phyloP scores from a whole-genome alignment of 1,140 invertebrate genomes.

The Aphaenogaster floridana region DNA sequence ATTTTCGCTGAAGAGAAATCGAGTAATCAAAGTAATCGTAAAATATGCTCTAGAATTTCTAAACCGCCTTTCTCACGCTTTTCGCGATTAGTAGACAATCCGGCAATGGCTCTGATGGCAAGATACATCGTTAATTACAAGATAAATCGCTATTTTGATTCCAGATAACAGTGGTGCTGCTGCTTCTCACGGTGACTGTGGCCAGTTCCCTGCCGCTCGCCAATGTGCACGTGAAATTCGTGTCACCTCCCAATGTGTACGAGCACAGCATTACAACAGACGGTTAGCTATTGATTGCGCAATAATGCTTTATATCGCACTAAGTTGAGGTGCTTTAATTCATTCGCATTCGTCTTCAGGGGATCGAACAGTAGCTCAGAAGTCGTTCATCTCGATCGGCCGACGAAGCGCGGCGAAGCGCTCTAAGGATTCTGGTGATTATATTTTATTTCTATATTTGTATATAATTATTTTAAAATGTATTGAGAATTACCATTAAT shows the following conservation, averaged over 20 bases:
- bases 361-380: slow-evolving; percentile 78
- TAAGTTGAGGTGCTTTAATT: slow-evolving; percentile 49
- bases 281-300: slow-evolving; percentile 72
- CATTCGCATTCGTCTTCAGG: slow-evolving; percentile 64
- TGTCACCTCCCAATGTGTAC: slow-evolving; percentile 82
- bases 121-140: background rate
- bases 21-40: background rate
- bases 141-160: slow-evolving; percentile 63
- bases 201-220: slow-evolving; percentile 78
- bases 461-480: background rate
- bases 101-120: background rate
- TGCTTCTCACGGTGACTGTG: slow-evolving; percentile 66
- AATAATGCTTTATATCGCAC: slow-evolving; percentile 35
- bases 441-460: background rate
- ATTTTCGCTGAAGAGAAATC: background rate
- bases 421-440: slow-evolving; percentile 63
- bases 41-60: slow-evolving; percentile 1
- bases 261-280: slow-evolving; percentile 82
- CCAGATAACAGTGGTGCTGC: slow-evolving; percentile 72
- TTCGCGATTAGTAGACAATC: background rate
- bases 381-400: slow-evolving; percentile 80
- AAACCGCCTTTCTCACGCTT: slow-evolving; percentile 7
- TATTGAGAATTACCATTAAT: slow-evolving; percentile 5
- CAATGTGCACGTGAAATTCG: slow-evolving; percentile 82
- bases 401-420: slow-evolving; percentile 67